Evolutionary conservation across 1,140 invertebrate species (phyloP).

Genomic region (Diplogasteroides magnus): DNA sequence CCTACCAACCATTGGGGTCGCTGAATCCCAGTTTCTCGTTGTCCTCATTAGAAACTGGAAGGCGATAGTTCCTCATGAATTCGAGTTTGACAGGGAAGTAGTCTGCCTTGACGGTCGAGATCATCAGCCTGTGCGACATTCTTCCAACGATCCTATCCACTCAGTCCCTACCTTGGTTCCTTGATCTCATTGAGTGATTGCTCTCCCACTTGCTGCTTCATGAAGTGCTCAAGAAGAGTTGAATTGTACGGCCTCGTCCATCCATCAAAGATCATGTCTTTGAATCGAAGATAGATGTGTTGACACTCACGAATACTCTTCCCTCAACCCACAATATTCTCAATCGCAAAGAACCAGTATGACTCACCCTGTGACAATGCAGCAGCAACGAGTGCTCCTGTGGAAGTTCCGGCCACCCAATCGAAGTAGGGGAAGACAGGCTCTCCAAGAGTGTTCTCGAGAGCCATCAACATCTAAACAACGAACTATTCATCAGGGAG

Average conservation of each 20-base stretch:
- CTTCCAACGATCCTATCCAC: too few species aligned
- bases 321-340: constrained; percentile 27
- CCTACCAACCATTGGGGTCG: constrained; percentile 10
- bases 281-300: constrained; percentile 52
- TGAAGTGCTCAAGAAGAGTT: constrained; percentile 74
- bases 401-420: constrained; percentile 94
- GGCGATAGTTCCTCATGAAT: constrained; percentile 83
- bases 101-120: constrained; percentile 84
- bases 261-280: constrained; percentile 51
- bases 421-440: constrained; percentile 67
- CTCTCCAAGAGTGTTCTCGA: constrained; percentile 46
- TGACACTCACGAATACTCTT: constrained; percentile 43
- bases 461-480: constrained; percentile 43
- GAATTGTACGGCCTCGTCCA: constrained; percentile 60
- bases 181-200: constrained; percentile 78
- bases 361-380: constrained; percentile 62
- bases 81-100: constrained; percentile 85
- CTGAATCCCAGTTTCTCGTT: constrained; percentile 24
- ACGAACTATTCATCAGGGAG: too few species aligned
- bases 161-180: constrained; percentile 66
- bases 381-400: constrained; percentile 84
- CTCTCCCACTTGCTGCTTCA: constrained; percentile 81
- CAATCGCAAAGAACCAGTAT: constrained; percentile 15
- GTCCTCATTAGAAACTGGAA: constrained; percentile 58
- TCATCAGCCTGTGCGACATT: constrained; percentile 74